Base-by-base conservation (phyloP, 2,797 vertebrate genomes). In the Okamejei kenojei region DNA sequence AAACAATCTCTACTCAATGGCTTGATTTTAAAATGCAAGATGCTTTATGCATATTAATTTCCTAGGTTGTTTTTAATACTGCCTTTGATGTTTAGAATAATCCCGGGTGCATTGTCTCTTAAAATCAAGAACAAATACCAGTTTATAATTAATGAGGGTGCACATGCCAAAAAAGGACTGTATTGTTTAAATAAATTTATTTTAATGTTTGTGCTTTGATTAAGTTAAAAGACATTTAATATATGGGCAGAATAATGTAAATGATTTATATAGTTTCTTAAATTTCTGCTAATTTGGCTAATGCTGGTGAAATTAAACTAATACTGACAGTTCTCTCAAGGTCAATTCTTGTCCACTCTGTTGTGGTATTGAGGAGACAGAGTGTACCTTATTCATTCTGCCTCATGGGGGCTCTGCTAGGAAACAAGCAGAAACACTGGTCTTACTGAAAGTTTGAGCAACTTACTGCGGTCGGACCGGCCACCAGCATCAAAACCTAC, bases 1-100 rank as follows among this genome's bases (percentile, higher is more conserved):
- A 95, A 96, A 94, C 93, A 94, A 93, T 94, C 95, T 79, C 94
- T 95, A 95, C 95, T 97, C 94, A 97, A 97, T 96, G 97, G 94
- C 93, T 94, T 93, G 95, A 94, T 96, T 96, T 95, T 95, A 96
- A 94, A 96, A 95, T 95, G 96, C 94, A 95, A 96, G 94, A 95
- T 95, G 95, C 93, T 96, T 97, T 95, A 96, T 95, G 95, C 95
- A 96, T 97, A 94, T 94, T 96, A 97, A 97, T 97, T 96, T 96
- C 96, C 96, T 96, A 94, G 94, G 93, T 93, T 97, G 93, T 95
- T 96, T 95, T 96, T 95, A 94, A 73, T 94, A 78, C 91, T 93
- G 94, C 97, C 71, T 92, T 98, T 98, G 97, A 96, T 97, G 95
- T 96, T 95, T 94, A 95, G 94, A 94, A 97, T 96, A 95, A 96